Conservation (phyloP, 2,113 vertebrate species). For the Corythaeola cristata region DNA sequence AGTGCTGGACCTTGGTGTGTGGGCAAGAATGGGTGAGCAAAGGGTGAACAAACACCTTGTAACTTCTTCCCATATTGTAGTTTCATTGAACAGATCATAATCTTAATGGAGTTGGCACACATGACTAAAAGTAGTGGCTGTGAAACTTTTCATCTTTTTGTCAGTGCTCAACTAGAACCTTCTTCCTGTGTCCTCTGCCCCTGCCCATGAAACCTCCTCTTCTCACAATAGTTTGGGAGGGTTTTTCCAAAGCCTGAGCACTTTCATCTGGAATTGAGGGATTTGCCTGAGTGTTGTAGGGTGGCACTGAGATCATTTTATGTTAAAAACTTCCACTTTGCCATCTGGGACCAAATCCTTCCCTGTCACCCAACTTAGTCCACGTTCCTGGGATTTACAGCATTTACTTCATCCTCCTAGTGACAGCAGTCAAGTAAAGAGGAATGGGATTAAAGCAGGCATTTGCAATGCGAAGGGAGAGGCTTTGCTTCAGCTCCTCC, state of each 20-base stretch:
- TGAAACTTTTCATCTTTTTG: no score
- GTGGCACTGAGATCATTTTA: not conserved
- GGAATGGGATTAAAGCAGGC: not conserved
- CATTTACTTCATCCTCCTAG: not conserved
- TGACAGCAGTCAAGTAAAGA: not conserved
- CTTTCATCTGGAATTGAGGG: not conserved
- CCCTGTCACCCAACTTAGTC: no score
- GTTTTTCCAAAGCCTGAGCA: not conserved
- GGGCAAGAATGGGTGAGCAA: not conserved
- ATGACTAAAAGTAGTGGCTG: not conserved
- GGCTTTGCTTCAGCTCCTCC: not conserved
- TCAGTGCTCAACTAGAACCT: not conserved
- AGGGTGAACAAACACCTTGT: not conserved
- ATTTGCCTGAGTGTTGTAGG: not conserved
- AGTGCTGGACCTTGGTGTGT: not conserved
- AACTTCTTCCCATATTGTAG: not conserved
- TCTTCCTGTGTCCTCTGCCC: not conserved
- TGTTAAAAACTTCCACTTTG: not conserved
- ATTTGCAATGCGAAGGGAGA: not conserved
- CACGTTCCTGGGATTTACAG: no score
- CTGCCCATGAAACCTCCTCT: accelerated
- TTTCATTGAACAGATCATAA: not conserved
- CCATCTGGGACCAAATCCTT: not conserved
- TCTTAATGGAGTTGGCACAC: accelerated
- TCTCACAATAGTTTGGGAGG: not conserved